Base-by-base conservation (phyloP, 2,888 invertebrate genomes). In the Rotaria sp. region DNA sequence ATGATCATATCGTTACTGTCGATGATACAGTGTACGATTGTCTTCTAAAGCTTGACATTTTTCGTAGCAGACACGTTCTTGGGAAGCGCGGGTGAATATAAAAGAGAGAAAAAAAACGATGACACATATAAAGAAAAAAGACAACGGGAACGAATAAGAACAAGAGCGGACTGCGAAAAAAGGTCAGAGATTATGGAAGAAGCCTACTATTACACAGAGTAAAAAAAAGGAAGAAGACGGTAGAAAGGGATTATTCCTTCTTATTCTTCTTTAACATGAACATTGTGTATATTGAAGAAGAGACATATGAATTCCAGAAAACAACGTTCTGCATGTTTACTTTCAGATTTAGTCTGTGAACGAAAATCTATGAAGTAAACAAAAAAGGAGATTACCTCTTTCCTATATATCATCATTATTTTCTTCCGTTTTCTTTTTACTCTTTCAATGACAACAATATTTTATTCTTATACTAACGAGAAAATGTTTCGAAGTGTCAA, bases 141-240 rank as follows among this genome's bases (percentile, higher is more conserved):
- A 55, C 26, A 55, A 26, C 26, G 55, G 52, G 52, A 52, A 24
- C 24, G 52, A 52, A 52, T 52, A 8, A 52, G 24, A 52, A 24
- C 24, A 52, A 52, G 30, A 67, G 30, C 15, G 67, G 67, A 67
- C 67, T 30, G 30, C 67, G 67, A 67, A 67, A 67, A 67, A 30
- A 67, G 67, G 67, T 67, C 67, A 67, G 67, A 67, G 67, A 67
- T 67, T 67, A 67, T 67, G 67, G 67, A 67, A 67, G 67, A 67
- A 67, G 26, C 26, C 55, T 55, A 24, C 55, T 55, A 55, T 24
- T 26, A 10, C 55, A 55, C 24, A 15, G 55, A 24, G 52, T 24
- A 8, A 52, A 24, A 52, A 4, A 24, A 26, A 55, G 55, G 10
- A 26, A 52, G 21, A 55, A 30, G 38, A 35, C 18, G 30, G 21